phyloP scores from a whole-genome alignment of 2,113 vertebrate species.

The Camarhynchus parvulus region DNA sequence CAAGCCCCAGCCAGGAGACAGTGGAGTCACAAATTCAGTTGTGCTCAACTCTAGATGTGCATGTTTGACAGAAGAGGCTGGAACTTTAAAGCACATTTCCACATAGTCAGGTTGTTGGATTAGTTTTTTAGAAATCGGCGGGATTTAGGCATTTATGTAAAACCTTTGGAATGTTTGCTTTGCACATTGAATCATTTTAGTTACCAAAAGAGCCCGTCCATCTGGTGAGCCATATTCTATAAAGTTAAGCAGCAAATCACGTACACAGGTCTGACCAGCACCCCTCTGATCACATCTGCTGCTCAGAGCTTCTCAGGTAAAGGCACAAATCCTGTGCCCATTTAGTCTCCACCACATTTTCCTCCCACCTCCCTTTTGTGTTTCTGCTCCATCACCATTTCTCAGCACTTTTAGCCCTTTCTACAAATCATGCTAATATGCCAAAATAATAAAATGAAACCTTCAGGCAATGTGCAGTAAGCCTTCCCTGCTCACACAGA shows the following conservation, averaged over 20 bases:
- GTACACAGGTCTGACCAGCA: not conserved
- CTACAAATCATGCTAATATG: not conserved
- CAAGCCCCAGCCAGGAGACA: not conserved
- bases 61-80: not conserved
- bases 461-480: not conserved
- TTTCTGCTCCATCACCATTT: not conserved
- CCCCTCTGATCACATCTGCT: not conserved
- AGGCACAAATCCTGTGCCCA: fast-evolving
- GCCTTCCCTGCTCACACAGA: not conserved
- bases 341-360: not conserved
- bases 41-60: not conserved
- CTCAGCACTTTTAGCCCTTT: not conserved
- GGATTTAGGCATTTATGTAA: not conserved
- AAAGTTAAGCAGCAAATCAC: not conserved
- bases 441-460: not conserved
- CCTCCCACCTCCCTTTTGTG: not conserved
- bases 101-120: not conserved
- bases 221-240: not conserved
- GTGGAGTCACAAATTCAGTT: not conserved
- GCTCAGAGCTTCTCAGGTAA: not conserved
- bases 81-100: not conserved
- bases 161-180: not conserved
- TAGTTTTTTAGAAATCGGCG: not conserved
- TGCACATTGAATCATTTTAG: not conserved
- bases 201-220: not conserved